Evolutionary conservation across 2,888 invertebrate genomes (phyloP), one percentile per base, ranked within the genome.

Genomic region (Aphelenchoides bicaudatus): DNA sequence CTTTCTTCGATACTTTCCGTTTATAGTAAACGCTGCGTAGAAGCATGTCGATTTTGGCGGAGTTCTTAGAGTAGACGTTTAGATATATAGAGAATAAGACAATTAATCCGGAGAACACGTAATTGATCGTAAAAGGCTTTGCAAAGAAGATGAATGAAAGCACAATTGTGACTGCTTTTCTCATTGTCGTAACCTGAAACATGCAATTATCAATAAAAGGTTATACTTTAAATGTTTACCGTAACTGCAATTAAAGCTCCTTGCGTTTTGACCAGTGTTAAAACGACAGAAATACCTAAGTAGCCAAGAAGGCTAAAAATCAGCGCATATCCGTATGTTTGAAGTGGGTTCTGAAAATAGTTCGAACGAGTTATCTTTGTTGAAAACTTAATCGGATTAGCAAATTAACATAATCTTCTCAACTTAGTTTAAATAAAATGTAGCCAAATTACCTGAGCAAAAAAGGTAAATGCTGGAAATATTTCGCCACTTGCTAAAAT

Each of bases 211-310:
- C 10, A 47, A 21, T 8, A 3, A 13, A 10, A 5, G 23, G 43
- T 48, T 51, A 48, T 25, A 4, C 82, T 70, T 58, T 81, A 81
- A 8, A 82, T 82, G 2, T 82, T 83, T 28, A 76, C 78, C 0
- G 93, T 93, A 0, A 92, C 93, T 0, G 94, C 91, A 34, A 88
- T 85, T 19, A 93, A 87, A 6, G 93, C 94, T 30, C 93, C 94
- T 78, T 88, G 87, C 31, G 87, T 87, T 71, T 89, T 85, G 0
- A 96, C 91, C 59, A 92, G 81, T 0, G 89, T 90, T 25, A 96
- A 83, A 3, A 96, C 93, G 34, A 93, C 87, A 79, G 92, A 91
- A 52, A 94, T 86, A 0, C 94, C 94, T 73, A 92, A 82, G 81
- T 93, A 96, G 1, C 94, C 93, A 27, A 89, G 87, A 3, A 90